phyloP scores from a whole-genome alignment of 2,888 invertebrate species.

The Argyra leucocephala region DNA sequence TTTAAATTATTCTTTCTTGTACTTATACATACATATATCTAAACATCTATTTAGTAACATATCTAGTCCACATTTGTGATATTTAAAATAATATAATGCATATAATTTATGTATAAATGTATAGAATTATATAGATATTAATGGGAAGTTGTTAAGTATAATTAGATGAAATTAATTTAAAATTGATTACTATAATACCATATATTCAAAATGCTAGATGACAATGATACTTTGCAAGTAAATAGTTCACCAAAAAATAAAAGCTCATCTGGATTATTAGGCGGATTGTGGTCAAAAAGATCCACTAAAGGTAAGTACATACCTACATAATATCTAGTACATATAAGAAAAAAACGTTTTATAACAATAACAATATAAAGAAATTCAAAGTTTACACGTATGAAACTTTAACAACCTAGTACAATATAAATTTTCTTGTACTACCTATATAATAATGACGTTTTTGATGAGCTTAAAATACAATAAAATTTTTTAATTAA shows the following conservation, averaged over 20 bases:
- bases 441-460: no score
- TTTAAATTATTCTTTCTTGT: neutral
- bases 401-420: no score
- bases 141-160: neutral
- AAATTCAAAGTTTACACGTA: no score
- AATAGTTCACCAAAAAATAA: neutral
- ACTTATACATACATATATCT: neutral
- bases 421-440: no score
- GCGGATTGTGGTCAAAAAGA: slow-evolving; percentile 38
- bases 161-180: neutral
- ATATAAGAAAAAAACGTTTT: no score
- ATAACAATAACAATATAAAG: no score
- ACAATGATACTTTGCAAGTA: neutral
- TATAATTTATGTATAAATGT: neutral
- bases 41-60: slow-evolving; percentile 1
- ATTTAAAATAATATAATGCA: neutral
- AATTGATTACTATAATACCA: neutral
- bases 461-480: no score
- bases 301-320: slow-evolving; percentile 35
- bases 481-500: no score
- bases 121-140: neutral
- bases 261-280: slow-evolving; percentile 25
- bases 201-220: neutral
- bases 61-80: slow-evolving; percentile 4
- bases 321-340: no score